Conservation (phyloP, 2,888 invertebrate genomes). For the Calliopum simillimum region DNA sequence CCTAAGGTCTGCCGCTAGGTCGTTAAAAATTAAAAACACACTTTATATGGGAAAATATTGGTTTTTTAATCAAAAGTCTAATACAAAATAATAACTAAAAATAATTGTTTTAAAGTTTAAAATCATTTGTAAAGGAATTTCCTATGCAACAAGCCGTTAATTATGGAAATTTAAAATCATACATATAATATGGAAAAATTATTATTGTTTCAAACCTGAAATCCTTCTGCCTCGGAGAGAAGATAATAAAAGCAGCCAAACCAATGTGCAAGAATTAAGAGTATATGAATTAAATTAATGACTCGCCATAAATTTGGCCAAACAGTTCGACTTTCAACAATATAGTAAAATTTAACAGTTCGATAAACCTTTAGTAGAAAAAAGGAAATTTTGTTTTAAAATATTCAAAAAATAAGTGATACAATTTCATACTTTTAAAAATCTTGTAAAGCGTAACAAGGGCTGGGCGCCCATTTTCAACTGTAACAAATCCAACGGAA, state of each 20-base stretch:
- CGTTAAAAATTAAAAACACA: too few species aligned
- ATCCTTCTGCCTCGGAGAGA: conserved; percentile 90
- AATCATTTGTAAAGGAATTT: too few species aligned
- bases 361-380: conserved; percentile 79
- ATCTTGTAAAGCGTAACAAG: conserved; percentile 88
- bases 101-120: too few species aligned
- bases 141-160: too few species aligned
- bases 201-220: conserved; percentile 71
- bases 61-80: too few species aligned
- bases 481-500: conserved; percentile 90
- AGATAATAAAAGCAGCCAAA: conserved; percentile 98
- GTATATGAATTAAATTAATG: conserved; percentile 92
- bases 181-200: conserved; percentile 33
- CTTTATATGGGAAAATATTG: too few species aligned
- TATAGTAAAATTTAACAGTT: conserved; percentile 92
- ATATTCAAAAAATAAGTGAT: neutral
- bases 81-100: too few species aligned
- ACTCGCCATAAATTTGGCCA: conserved; percentile 97
- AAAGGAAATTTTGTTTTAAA: neutral
- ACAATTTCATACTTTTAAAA: conserved; percentile 77
- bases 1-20: too few species aligned
- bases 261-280: conserved; percentile 96
- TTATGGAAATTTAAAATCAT: neutral
- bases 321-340: conserved; percentile 94
- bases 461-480: conserved; percentile 85